Conservation (phyloP, 1,140 invertebrate species). For the Aricia agestis region DNA sequence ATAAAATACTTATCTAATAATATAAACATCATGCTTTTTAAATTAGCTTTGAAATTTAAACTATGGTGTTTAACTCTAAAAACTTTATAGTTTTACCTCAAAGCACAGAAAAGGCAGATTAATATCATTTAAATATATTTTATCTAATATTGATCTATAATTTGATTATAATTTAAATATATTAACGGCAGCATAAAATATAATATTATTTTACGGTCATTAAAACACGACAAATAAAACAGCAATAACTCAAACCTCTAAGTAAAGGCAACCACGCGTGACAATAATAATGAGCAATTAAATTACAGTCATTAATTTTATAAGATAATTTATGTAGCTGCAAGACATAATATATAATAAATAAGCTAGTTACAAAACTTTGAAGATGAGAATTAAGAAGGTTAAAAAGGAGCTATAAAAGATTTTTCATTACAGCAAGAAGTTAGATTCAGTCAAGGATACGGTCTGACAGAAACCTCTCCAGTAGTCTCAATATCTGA, state of each 20-base stretch:
- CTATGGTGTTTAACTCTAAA: no score
- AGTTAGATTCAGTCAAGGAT: slow-evolving; percentile 69
- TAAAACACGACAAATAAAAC: not conserved
- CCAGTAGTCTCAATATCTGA: slow-evolving; percentile 60
- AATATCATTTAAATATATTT: no score
- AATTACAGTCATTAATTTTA: no score
- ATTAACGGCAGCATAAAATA: slow-evolving; percentile 3
- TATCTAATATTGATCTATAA: no score
- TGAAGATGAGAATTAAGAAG: not conserved
- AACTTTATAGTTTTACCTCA: no score
- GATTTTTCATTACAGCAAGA: slow-evolving; percentile 41
- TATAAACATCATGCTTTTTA: no score
- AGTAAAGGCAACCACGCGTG: no score
- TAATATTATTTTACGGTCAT: not conserved
- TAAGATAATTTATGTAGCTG: not conserved
- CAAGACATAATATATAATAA: not conserved
- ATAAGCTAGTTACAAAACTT: not conserved
- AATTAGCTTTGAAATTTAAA: no score
- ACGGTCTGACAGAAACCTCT: slow-evolving; percentile 77
- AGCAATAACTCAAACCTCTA: not conserved
- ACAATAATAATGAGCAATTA: no score
- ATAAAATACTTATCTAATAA: no score
- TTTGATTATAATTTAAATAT: not conserved
- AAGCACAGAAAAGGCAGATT: no score
- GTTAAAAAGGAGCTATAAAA: no score